Base-by-base conservation (phyloP, 2,113 vertebrate genomes). In the Ptyas mucosa region DNA sequence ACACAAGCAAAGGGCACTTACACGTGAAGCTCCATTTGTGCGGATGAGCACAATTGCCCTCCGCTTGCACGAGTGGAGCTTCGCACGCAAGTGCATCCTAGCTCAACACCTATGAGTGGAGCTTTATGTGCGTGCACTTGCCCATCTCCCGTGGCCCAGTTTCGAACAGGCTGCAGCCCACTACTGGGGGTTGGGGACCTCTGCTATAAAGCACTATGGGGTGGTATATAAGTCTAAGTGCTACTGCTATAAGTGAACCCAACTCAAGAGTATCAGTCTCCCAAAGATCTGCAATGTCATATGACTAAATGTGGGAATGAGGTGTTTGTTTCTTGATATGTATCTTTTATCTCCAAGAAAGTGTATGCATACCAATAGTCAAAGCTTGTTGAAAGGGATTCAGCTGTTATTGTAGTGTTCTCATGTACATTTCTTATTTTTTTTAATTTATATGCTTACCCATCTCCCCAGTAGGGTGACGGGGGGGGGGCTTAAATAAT, bases 371-470 rank as follows among this genome's bases (percentile, higher is more conserved):
- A 86, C 53, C 46, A 57, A 55, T 94, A 92, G 54, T 39, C 34
- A 64, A 81, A 96, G 94, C 91, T 57, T 90, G 85, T 94, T 96
- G 94, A 2, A 52, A 10, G 46, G 23, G 57, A 92, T 88, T 96
- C 94, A 94, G 92, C 95, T 89, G n/a, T 69, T 85, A 89, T 29
- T 85, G 61, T 55, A n/a, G 18, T 75, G 9, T 34, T 52, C 15
- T 90, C 55, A 24, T 49, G 64, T 69, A 34, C 12, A 7, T n/a
- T n/a, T 4, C 14, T 69, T 69, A 34, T 69, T 69, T 34, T 34
- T 69, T 69, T 18, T 7, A 69, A 69, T 69, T 18, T 69, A 34
- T 34, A 69, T 69, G 29, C 5, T 9, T 9, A 61, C 9, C 24
- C 64, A 18, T 34, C 14, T 69, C 29, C 29, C 64, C 5, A 34